Evolutionary conservation across 2,797 vertebrate species (phyloP).

Genomic region (Scomberomorus guttatus): DNA sequence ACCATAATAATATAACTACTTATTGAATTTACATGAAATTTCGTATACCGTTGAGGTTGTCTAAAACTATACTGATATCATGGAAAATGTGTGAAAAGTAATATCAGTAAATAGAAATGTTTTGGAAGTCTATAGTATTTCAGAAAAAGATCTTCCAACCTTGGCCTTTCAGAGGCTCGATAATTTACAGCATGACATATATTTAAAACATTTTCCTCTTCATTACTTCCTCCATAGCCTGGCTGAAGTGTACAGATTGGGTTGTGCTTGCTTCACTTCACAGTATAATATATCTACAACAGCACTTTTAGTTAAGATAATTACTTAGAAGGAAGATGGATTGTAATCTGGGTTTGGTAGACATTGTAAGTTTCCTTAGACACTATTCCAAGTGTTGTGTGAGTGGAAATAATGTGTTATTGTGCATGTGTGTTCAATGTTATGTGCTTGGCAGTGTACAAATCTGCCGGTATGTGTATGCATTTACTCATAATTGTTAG

Average conservation of each 20-base stretch:
- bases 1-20: slow-evolving; percentile 19
- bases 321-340: slow-evolving; percentile 16
- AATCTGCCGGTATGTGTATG: not conserved
- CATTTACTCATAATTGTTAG: not conserved
- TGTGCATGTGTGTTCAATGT: not conserved
- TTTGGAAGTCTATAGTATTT: not conserved
- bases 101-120: slow-evolving; percentile 1
- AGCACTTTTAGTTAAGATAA: slow-evolving; percentile 2
- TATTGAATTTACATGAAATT: slow-evolving; percentile 8
- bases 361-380: not conserved
- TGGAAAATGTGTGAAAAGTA: slow-evolving; percentile 1
- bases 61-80: slow-evolving; percentile 1
- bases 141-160: not conserved
- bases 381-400: not conserved
- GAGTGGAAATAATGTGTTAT: slow-evolving; percentile 10
- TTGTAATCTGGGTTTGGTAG: slow-evolving; percentile 8
- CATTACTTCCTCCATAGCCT: slow-evolving; percentile 14
- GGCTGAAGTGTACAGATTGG: slow-evolving; percentile 15
- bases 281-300: slow-evolving; percentile 1
- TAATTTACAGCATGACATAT: slow-evolving; percentile 18
- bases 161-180: slow-evolving; percentile 9
- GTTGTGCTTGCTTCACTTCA: not conserved
- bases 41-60: slow-evolving; percentile 3
- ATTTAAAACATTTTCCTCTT: slow-evolving; percentile 20
- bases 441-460: not conserved